These are phyloP conservation scores for Cynocephalus volans DNA, from an alignment of 2,113 vertebrate genomes.

Conservation along the genomic window DNA sequence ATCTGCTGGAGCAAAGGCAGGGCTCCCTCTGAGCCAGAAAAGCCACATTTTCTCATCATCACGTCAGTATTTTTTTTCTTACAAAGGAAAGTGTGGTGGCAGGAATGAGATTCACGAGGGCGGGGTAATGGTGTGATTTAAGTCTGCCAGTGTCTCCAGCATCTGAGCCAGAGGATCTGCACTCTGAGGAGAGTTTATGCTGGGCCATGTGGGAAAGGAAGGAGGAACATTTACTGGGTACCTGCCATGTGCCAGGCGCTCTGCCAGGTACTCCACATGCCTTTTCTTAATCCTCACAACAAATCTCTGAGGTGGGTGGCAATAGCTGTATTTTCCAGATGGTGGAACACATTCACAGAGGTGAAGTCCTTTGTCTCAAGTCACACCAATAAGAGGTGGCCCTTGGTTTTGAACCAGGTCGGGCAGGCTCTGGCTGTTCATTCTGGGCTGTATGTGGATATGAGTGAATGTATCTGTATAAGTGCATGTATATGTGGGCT, in stretches of 20 bases:
- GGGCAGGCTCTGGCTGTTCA: background rate
- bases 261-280: background rate
- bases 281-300: background rate
- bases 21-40: background rate
- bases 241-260: rapidly evolving
- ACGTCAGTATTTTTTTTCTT: background rate
- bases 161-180: background rate
- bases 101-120: background rate
- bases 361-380: background rate
- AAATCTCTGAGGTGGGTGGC: background rate
- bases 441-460: background rate
- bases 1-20: background rate
- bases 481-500: background rate
- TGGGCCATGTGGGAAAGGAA: background rate
- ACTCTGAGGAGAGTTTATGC: background rate
- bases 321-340: background rate
- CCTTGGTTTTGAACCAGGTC: background rate
- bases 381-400: background rate
- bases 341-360: background rate
- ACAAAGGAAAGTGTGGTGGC: background rate
- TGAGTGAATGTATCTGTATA: background rate
- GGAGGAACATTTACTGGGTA: background rate
- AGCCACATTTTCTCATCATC: background rate
- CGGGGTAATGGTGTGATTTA: background rate
- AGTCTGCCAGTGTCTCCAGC: rapidly evolving